A percentile compares a stretch with the other conserved stretches of the same genome.
These are phyloP conservation scores for Eulemur rufifrons DNA, from an alignment of 2,113 vertebrate genomes.

Conservation along the genomic window DNA sequence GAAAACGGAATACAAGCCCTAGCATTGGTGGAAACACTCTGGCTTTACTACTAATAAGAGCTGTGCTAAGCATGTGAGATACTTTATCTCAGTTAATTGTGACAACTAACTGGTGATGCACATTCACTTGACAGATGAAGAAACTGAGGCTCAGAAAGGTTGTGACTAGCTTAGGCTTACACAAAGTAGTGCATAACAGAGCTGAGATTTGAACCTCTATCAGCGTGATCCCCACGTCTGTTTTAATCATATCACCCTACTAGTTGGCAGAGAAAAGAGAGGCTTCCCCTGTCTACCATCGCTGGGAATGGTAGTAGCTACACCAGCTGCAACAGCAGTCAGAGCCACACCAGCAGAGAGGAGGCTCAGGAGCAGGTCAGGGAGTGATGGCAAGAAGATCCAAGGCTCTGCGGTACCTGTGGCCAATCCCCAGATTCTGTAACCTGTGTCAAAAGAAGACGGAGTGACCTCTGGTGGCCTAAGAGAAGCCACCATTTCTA, in stretches of 20 bases:
- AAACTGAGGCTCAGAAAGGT: not conserved
- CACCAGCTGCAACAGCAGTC: not conserved
- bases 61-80: not conserved
- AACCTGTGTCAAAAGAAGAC: not conserved
- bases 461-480: constrained; percentile 55
- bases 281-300: not conserved
- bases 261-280: not conserved
- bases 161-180: not conserved
- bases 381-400: not conserved
- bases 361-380: not conserved
- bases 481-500: not conserved
- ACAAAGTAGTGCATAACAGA: not conserved
- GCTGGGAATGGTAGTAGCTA: not conserved
- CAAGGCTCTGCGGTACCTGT: not conserved
- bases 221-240: not conserved
- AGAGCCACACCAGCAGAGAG: not conserved
- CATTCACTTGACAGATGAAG: not conserved
- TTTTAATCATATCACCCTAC: not conserved
- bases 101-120: not conserved
- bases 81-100: not conserved
- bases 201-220: not conserved
- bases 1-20: not conserved
- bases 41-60: not conserved
- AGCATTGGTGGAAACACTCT: not conserved
- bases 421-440: not conserved